Conservation (phyloP, 2,797 vertebrate species). For the Atherinosoma microstoma region DNA sequence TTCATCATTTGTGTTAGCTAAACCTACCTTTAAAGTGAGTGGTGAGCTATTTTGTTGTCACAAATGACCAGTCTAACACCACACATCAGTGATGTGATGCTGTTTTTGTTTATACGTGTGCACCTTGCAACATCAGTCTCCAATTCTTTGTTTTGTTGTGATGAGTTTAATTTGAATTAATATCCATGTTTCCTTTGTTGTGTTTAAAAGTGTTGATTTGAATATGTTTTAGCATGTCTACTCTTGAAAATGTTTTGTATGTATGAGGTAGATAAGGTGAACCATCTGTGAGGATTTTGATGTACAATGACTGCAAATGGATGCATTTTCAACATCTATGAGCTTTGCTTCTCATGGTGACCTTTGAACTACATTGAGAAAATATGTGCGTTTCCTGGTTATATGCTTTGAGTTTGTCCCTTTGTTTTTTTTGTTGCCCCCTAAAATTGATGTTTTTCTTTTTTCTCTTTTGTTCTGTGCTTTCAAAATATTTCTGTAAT, state of each 20-base stretch:
- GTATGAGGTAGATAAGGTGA: conserved; percentile 4
- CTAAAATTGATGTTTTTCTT: neutral
- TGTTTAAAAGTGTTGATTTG: neutral
- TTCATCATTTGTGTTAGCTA: conserved; percentile 21
- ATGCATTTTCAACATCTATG: conserved; percentile 39
- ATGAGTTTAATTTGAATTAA: conserved; percentile 4
- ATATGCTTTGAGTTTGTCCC: conserved; percentile 2
- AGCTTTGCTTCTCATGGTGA: conserved; percentile 9
- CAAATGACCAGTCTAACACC: neutral
- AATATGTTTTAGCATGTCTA: conserved; percentile 26
- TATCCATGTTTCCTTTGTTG: neutral
- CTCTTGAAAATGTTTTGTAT: neutral
- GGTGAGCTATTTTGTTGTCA: neutral
- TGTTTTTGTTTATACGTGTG: neutral
- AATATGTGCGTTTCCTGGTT: conserved; percentile 8
- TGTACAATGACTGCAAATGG: conserved; percentile 28
- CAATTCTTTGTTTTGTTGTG: conserved; percentile 16
- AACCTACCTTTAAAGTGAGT: neutral
- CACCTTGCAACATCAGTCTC: neutral
- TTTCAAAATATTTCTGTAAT: conserved; percentile 15
- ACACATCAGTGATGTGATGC: conserved; percentile 1
- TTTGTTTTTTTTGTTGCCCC: neutral
- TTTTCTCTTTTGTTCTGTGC: neutral
- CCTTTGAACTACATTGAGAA: conserved; percentile 27
- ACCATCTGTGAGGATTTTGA: conserved; percentile 28